Evolutionary conservation across 2,113 vertebrate species (phyloP), one percentile per base, ranked within the genome.

Genomic region (Hirundichthys speculiger): DNA sequence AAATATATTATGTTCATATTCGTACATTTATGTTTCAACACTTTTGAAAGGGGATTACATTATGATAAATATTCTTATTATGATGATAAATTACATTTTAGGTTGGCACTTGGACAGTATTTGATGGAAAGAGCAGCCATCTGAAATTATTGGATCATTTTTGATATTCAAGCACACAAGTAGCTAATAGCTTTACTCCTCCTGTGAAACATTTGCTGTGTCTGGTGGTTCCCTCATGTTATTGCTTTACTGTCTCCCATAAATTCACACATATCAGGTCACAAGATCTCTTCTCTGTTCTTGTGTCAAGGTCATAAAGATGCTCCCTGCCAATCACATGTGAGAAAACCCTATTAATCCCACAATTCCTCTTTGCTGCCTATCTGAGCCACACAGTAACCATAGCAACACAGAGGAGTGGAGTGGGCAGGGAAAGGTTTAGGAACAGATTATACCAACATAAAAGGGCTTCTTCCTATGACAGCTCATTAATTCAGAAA

Each of bases 291-390:
- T 58, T 81, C 54, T 58, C 43, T 76, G n/a, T n/a, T 19, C 18
- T 63, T 62, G 50, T 55, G 54, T 82, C 87, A 91, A 90, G 83
- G 87, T 89, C 86, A 79, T 24, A 48, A 50, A 58, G 52, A 58
- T 40, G 56, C 46, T 79, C 50, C 64, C 69, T 65, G 55, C 78
- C 77, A 84, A 80, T 86, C 82, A 81, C 65, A 69, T 67, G 63
- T 41, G 3, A 62, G 70, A 72, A 75, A 74, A 41, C 41, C 60
- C 56, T 27, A 82, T 82, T 79, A 91, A 88, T 83, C 79, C 80
- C 52, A 74, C 79, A 60, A 68, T 83, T 84, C 75, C 64, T 71
- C 75, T 79, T 45, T 77, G 59, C 75, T 8, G 50, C 60, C 58
- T 67, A 61, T 75, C 66, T 60, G 67, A 85, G 54, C 77, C 52